phyloP scores from a whole-genome alignment of 2,888 invertebrate species.

The Macrosoma leucophasiata region DNA sequence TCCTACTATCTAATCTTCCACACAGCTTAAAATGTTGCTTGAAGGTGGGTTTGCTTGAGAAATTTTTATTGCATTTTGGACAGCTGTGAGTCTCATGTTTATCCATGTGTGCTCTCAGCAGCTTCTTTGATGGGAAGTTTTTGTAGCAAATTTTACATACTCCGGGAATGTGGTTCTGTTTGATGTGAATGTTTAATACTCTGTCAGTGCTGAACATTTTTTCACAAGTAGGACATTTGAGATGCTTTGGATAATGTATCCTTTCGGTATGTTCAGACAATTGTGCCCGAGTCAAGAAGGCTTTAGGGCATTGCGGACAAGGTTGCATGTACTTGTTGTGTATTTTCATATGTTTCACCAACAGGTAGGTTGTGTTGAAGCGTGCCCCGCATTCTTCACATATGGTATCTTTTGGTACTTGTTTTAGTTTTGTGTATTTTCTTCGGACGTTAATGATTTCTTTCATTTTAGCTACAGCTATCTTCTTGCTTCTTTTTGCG shows the following conservation, averaged over 20 bases:
- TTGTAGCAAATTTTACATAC: slow-evolving; percentile 48
- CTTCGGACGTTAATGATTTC: slow-evolving; percentile 36
- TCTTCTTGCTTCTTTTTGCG: slow-evolving; percentile 34
- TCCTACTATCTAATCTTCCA: slow-evolving; percentile 32
- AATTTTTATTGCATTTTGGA: slow-evolving; percentile 41
- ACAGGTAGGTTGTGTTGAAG: slow-evolving; percentile 32
- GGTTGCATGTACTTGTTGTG: slow-evolving; percentile 36
- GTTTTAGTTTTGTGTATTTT: slow-evolving; percentile 32
- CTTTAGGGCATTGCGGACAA: slow-evolving; percentile 47
- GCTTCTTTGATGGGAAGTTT: slow-evolving; percentile 46
- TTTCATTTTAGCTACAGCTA: slow-evolving; percentile 40
- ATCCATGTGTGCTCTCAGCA: slow-evolving; percentile 43
- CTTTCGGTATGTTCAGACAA: slow-evolving; percentile 44
- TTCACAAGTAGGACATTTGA: slow-evolving; percentile 44
- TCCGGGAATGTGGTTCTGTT: slow-evolving; percentile 40
- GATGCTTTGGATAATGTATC: slow-evolving; percentile 47
- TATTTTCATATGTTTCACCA: slow-evolving; percentile 40
- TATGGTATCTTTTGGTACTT: slow-evolving; percentile 24
- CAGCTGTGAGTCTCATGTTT: slow-evolving; percentile 49
- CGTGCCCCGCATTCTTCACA: slow-evolving; percentile 47
- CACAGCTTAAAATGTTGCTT: slow-evolving; percentile 46
- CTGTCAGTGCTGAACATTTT: slow-evolving; percentile 50
- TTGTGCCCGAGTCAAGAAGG: slow-evolving; percentile 35
- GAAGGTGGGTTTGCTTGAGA: slow-evolving; percentile 41
- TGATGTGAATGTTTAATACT: slow-evolving; percentile 44